Evolutionary conservation across 2,113 vertebrate species (phyloP).

Genomic region (Brevimyrus niger): DNA sequence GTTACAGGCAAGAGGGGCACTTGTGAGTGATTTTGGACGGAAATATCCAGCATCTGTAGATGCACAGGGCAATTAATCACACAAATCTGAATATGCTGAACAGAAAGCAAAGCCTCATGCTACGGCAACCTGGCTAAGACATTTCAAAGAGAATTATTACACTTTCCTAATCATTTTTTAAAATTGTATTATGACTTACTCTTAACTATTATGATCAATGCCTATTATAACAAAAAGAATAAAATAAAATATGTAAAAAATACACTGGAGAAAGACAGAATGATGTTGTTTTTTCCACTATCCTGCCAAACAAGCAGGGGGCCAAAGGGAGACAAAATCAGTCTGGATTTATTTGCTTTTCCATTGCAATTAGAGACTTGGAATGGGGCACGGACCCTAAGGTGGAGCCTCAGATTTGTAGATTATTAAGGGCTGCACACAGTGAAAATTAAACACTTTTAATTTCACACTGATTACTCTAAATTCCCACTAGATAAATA

Average conservation of each 20-base stretch:
- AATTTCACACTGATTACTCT: background rate
- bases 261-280: background rate
- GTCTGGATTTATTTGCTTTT: background rate
- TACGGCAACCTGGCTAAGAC: background rate
- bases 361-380: background rate
- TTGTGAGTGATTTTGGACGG: background rate
- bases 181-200: background rate
- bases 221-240: background rate
- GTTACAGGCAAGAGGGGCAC: slow-evolving; percentile 7
- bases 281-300: background rate
- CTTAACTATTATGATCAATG: background rate
- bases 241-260: slow-evolving; percentile 1
- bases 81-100: slow-evolving; percentile 12
- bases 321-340: background rate
- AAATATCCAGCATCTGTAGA: slow-evolving; percentile 5
- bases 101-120: background rate
- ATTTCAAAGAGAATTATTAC: background rate
- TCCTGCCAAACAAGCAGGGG: background rate
- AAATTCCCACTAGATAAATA: background rate
- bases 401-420: background rate
- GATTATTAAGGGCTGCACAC: background rate
- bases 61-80: slow-evolving; percentile 8
- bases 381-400: background rate
- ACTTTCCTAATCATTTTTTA: background rate
- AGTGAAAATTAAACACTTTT: background rate